Evolutionary conservation across 2,888 invertebrate genomes (phyloP).

Genomic region (Neoaliturus tenellus): DNA sequence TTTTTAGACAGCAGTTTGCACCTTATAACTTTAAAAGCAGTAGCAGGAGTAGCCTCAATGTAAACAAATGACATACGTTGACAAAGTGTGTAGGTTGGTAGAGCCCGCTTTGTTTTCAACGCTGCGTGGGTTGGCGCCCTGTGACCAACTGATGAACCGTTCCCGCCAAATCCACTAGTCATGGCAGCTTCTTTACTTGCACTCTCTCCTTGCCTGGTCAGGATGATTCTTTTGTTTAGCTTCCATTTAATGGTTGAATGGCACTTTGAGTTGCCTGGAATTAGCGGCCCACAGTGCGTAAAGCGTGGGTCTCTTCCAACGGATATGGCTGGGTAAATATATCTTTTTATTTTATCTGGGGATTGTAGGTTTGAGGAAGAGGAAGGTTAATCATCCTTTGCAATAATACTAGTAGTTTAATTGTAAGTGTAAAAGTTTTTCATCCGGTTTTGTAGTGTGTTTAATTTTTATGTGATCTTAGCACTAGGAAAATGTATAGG

Average conservation of each 20-base stretch:
- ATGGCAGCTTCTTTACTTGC: constrained; percentile 3
- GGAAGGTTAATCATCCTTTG: too few relatives aligned
- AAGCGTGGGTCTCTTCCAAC: too few relatives aligned
- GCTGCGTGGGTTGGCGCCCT: not conserved
- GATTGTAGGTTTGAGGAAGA: too few relatives aligned
- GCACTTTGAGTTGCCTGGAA: not conserved
- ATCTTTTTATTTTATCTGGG: too few relatives aligned
- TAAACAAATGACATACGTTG: not conserved
- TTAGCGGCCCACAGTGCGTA: too few relatives aligned
- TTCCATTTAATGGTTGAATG: not conserved
- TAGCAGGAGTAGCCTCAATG: not conserved
- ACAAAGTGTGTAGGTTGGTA: not conserved
- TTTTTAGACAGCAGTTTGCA: too few relatives aligned
- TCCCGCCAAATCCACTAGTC: constrained; percentile 28
- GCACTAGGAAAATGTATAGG: too few relatives aligned
- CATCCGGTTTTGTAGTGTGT: too few relatives aligned
- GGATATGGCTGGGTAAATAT: too few relatives aligned
- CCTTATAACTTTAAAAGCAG: not conserved
- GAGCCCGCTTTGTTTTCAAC: not conserved
- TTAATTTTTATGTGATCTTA: too few relatives aligned
- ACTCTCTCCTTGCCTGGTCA: constrained; percentile 19
- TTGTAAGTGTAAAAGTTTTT: too few relatives aligned
- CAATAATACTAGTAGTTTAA: too few relatives aligned
- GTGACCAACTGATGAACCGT: not conserved
- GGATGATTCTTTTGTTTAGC: not conserved